Conservation (phyloP, 2,113 vertebrate genomes). For the Buteo buteo region DNA sequence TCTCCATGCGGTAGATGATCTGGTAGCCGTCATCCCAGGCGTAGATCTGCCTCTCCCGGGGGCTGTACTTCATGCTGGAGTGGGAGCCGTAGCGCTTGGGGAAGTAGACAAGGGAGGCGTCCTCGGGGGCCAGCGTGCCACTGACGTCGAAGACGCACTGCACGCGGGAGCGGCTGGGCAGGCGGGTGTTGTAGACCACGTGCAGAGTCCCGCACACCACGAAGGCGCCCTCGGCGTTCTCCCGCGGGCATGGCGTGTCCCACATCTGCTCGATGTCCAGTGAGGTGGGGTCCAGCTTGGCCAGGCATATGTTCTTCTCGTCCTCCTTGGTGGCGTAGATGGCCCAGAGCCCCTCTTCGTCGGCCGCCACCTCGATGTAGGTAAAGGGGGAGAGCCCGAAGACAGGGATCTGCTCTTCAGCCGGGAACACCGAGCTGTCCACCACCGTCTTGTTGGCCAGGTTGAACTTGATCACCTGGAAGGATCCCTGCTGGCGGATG, state of each 20-base stretch:
- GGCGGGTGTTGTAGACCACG: slow-evolving; percentile 94
- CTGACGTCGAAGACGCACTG: slow-evolving; percentile 95
- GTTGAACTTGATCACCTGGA: slow-evolving; percentile 91
- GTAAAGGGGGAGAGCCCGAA: slow-evolving; percentile 86
- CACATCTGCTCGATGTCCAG: slow-evolving; percentile 95
- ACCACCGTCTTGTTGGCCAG: slow-evolving; percentile 79
- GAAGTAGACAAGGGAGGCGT: slow-evolving; percentile 90
- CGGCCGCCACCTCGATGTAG: slow-evolving; percentile 85
- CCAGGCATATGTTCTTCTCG: slow-evolving; percentile 86
- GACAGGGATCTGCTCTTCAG: slow-evolving; percentile 78
- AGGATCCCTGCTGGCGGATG: slow-evolving; percentile 72
- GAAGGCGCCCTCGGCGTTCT: slow-evolving; percentile 90
- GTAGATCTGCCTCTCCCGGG: slow-evolving; percentile 87
- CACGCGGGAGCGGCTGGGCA: slow-evolving; percentile 86
- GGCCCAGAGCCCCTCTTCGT: slow-evolving; percentile 93
- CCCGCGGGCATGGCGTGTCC: slow-evolving; percentile 91
- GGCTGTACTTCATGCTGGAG: slow-evolving; percentile 92
- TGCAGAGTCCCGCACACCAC: slow-evolving; percentile 90
- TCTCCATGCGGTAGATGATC: slow-evolving; percentile 90
- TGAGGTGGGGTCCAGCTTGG: slow-evolving; percentile 87
- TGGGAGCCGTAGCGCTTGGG: slow-evolving; percentile 90
- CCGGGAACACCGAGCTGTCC: slow-evolving; percentile 88
- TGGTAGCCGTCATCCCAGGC: slow-evolving; percentile 98
- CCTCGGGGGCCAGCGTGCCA: slow-evolving; percentile 79
- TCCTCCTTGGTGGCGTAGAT: slow-evolving; percentile 85